Evolutionary conservation across 2,888 invertebrate genomes (phyloP).

Genomic region (Athrips mouffetella): DNA sequence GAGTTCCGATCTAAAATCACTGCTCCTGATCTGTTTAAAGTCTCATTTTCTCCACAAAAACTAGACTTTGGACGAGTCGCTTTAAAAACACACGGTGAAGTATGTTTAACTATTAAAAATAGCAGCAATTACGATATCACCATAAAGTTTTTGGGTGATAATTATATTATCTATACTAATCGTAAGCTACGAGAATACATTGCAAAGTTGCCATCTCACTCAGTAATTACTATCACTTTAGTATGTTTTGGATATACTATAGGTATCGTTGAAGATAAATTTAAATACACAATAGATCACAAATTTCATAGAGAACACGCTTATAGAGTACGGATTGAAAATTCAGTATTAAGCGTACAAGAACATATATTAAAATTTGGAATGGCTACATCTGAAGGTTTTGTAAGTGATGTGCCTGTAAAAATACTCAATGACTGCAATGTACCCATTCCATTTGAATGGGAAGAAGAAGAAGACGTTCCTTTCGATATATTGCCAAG

Average conservation of each 20-base stretch:
- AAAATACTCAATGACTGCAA: conserved; percentile 60
- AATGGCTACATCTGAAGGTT: conserved; percentile 63
- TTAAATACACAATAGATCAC: conserved; percentile 53
- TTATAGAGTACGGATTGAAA: conserved; percentile 48
- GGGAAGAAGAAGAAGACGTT: conserved; percentile 51
- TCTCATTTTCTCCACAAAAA: conserved; percentile 45
- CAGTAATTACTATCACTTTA: conserved; percentile 38
- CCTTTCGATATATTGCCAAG: conserved; percentile 62
- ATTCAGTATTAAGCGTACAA: conserved; percentile 45
- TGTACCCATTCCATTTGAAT: conserved; percentile 48
- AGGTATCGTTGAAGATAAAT: conserved; percentile 45
- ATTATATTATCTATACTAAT: conserved; percentile 46
- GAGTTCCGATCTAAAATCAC: conserved; percentile 29
- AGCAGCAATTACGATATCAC: conserved; percentile 45
- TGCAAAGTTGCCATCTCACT: conserved; percentile 43
- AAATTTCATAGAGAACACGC: conserved; percentile 50
- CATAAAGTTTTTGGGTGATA: conserved; percentile 41
- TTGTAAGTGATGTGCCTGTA: conserved; percentile 57
- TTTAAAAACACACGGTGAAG: conserved; percentile 47
- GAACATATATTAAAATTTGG: conserved; percentile 63
- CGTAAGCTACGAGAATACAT: conserved; percentile 34
- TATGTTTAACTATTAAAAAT: conserved; percentile 50
- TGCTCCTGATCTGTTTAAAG: conserved; percentile 47
- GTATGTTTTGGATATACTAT: conserved; percentile 44
- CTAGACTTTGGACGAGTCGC: conserved; percentile 61